Evolutionary conservation across 2,888 invertebrate genomes (phyloP), one percentile per base, ranked within the genome.

Genomic region (Trachelus iudaicus): DNA sequence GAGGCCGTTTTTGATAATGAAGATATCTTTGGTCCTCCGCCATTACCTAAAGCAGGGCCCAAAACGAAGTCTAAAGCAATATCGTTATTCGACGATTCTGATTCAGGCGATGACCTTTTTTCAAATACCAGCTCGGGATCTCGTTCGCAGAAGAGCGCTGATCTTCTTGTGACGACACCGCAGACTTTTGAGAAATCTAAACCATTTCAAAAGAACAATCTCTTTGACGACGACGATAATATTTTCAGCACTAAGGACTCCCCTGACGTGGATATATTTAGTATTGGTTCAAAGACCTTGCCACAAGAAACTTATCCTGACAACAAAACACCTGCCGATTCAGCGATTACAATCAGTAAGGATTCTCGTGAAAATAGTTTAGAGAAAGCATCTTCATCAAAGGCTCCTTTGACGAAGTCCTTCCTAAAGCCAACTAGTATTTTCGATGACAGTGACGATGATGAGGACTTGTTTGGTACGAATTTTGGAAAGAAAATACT

Each of bases 21-120:
- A 74, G 88, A 89, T 40, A 80, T 90, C 30, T 91, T 91, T 69
- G 89, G 88, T 4, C 91, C 90, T 30, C 91, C 91, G 30, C 90
- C 90, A n/a, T 83, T 91, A n/a, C 82, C 85, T 30, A 91, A 89
- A 69, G 74, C 80, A 75, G 82, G 82, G 73, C 81, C 84, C 71
- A 86, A 86, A 75, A 79, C 82, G 31, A 90, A 90, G 77, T 85
- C 88, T 33, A 90, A 90, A 79, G 83, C 87, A 80, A 82, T 77
- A 12, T 90, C 89, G 34, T 81, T 90, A 69, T 90, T 90, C 82
- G 90, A 90, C 77, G 90, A 90, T 73, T 90, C 90, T 15, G 90
- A 90, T 75, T 90, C 91, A 34, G 90, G 87, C 23, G 89, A 90
- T 79, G 90, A 91, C 73, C 83, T 91, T 56, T 91, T 91, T 81